Evolutionary conservation across 2,113 vertebrate species (phyloP), one percentile per base, ranked within the genome.

Genomic region (Phaetusa simplex): DNA sequence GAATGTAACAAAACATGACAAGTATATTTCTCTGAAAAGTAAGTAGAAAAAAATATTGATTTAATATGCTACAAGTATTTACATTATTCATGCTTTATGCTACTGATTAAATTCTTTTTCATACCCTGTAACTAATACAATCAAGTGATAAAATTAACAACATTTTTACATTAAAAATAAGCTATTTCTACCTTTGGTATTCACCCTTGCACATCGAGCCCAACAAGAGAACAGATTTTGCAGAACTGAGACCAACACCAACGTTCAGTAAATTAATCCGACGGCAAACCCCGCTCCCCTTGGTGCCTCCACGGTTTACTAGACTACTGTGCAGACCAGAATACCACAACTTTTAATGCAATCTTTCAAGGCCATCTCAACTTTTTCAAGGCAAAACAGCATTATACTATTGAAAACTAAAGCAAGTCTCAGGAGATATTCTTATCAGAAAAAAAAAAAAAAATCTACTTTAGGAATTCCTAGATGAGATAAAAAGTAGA

Each of bases 11-110:
- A 97, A 98, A 96, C 81, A 91, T 89, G 97, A 96, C 94, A 93
- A 96, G 94, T 88, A 72, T 97, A 94, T 77, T 95, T 95, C 70
- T 87, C 81, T 96, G 95, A 97, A 97, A 97, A 86, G 65, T 77
- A 97, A 96, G 90, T 66, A 92, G 95, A 88, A 97, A 96, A 96
- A 96, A 81, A 91, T 90, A 97, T 93, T 95, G 89, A 93, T 93
- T 84, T 87, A 20, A 64, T 86, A 34, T 30, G 58, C 91, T 97
- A 87, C 83, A 97, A 76, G 67, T 96, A 95, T 97, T 97, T 96
- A 93, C 38, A 81, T 96, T 88, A 97, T 95, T 96, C 71, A 49
- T 94, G 88, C 96, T 98, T 96, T 97, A 91, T 93, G 82, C 52
- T 74, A 62, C 43, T 93, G 80, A 97, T 96, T 94, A 97, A 89